A percentile compares a stretch with the other conserved stretches of the same genome.
Evolutionary conservation across 2,888 invertebrate genomes (phyloP).

Genomic region (Nowickia ferox): DNA sequence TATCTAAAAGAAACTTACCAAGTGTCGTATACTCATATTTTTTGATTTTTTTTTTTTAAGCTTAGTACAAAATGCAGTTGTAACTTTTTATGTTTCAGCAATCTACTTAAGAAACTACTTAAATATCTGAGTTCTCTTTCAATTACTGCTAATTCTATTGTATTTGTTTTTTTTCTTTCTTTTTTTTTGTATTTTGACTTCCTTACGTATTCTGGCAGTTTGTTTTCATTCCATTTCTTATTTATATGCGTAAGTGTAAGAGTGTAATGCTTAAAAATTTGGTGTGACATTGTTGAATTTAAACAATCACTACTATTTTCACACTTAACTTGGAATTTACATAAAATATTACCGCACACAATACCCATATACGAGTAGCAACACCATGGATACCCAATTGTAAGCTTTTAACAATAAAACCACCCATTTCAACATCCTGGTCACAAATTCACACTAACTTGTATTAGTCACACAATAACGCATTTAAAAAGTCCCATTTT

Average conservation of each 20-base stretch:
- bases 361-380: slow-evolving; percentile 38
- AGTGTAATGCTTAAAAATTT: slow-evolving; percentile 61
- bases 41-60: neutral
- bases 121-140: slow-evolving; percentile 32
- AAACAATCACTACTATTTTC: slow-evolving; percentile 82
- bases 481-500: slow-evolving; percentile 46
- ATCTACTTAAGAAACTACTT: slow-evolving; percentile 60
- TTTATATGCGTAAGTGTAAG: neutral
- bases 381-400: neutral
- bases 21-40: slow-evolving; percentile 1
- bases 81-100: slow-evolving; percentile 32
- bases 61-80: slow-evolving; percentile 17
- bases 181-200: slow-evolving; percentile 10
- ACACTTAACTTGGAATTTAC: slow-evolving; percentile 82
- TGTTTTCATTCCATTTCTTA: slow-evolving; percentile 4
- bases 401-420: slow-evolving; percentile 17
- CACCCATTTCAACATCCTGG: slow-evolving; percentile 10
- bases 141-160: neutral
- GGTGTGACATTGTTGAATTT: slow-evolving; percentile 81
- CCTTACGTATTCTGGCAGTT: slow-evolving; percentile 27
- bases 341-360: slow-evolving; percentile 79
- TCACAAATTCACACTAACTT: slow-evolving; percentile 22
- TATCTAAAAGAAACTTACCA: slow-evolving; percentile 62
- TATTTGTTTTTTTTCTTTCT: neutral
- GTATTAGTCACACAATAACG: slow-evolving; percentile 50